These are phyloP conservation scores for Pelobates cultripes DNA, from an alignment of 2,797 vertebrate genomes.

Conservation along the genomic window DNA sequence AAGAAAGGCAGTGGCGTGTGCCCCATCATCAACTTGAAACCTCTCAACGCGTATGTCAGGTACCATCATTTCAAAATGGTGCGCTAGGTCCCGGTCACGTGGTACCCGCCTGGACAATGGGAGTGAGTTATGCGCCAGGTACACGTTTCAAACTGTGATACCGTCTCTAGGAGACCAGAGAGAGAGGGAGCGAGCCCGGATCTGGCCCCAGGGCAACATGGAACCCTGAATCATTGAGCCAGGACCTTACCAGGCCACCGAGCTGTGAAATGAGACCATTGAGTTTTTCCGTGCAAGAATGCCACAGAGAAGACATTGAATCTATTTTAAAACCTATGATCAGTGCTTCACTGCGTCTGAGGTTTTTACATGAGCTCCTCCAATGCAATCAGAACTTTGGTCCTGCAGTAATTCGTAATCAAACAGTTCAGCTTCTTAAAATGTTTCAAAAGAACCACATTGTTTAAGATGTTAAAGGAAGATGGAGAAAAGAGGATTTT, in stretches of 20 bases:
- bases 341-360: constrained; percentile 86
- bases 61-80: too few relatives aligned
- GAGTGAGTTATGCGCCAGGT: not conserved
- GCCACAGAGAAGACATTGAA: constrained; percentile 86
- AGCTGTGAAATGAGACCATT: constrained; percentile 95
- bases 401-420: constrained; percentile 88
- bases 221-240: constrained; percentile 78
- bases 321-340: constrained; percentile 88
- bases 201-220: constrained; percentile 61
- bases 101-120: constrained; percentile 62
- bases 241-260: constrained; percentile 86
- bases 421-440: constrained; percentile 88
- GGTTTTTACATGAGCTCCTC: constrained; percentile 85
- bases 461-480: constrained; percentile 93
- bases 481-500: constrained; percentile 90
- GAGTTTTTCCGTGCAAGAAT: constrained; percentile 88
- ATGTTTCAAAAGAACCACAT: constrained; percentile 95
- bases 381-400: constrained; percentile 89
- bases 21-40: too few relatives aligned
- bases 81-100: constrained; percentile 41
- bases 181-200: not conserved
- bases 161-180: constrained; percentile 32
- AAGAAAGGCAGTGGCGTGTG: too few relatives aligned
- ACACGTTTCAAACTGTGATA: constrained; percentile 68
- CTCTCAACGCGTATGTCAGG: too few relatives aligned